Evolutionary conservation across 2,113 vertebrate species (phyloP).

Genomic region (Camelus dromedarius): DNA sequence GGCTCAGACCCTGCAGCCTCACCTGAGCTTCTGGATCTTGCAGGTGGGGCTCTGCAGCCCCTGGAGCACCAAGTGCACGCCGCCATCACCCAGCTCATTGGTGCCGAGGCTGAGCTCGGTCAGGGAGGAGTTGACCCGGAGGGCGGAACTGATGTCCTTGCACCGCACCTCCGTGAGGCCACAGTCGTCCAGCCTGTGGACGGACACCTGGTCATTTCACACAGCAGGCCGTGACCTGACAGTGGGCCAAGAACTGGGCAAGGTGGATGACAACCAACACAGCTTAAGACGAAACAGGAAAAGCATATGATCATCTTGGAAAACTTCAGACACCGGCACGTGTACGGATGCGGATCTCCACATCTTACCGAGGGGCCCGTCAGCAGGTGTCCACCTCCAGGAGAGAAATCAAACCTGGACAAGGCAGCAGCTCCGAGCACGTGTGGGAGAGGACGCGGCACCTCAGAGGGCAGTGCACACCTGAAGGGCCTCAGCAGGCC

Average conservation of each 20-base stretch:
- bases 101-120: slow-evolving; percentile 84
- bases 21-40: slow-evolving; percentile 87
- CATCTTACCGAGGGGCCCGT: accelerated
- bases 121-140: slow-evolving; percentile 80
- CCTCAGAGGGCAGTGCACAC: neutral
- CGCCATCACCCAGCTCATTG: slow-evolving; percentile 85
- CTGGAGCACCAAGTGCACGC: slow-evolving; percentile 80
- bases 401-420: neutral
- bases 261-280: neutral
- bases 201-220: neutral
- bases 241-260: accelerated
- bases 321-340: accelerated
- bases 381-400: neutral
- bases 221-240: accelerated
- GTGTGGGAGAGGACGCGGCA: neutral
- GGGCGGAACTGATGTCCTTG: slow-evolving; percentile 78
- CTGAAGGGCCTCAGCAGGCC: neutral
- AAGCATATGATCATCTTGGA: accelerated
- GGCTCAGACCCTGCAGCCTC: neutral
- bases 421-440: accelerated
- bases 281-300: neutral
- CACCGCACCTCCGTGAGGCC: slow-evolving; percentile 83
- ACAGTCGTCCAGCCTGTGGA: slow-evolving; percentile 85
- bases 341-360: accelerated
- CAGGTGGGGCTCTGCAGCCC: slow-evolving; percentile 81